Base-by-base conservation (phyloP, 2,113 vertebrate genomes). In the Rhinolophus ferrumequinum region DNA sequence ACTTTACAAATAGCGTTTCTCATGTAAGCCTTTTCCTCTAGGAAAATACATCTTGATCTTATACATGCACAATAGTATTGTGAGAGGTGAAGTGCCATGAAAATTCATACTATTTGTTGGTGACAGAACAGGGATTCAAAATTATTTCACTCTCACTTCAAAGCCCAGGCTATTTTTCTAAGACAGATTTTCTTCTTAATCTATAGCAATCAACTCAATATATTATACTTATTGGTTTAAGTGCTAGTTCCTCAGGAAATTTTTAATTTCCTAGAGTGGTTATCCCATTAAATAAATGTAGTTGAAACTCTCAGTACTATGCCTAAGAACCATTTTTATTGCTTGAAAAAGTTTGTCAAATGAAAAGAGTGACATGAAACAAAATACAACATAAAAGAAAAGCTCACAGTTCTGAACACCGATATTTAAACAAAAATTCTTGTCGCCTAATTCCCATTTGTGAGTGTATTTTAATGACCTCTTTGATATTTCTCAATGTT, bases 381-480 rank as follows among this genome's bases (percentile, higher is more conserved):
- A 96, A 91, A 89, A 80, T n/a, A 22, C 1, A 41, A 41, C 0
- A 10, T 54, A 75, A 83, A 70, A 76, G 11, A 76, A 8, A 94
- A 89, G 3, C 3, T 75, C 28, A 50, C 8, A 67, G 8, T 95
- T 66, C 21, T 94, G 38, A 84, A 67, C 47, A 8, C 5, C 24
- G 13, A n/a, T 80, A 89, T 70, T 96, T 81, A 88, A 89, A 33
- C 52, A 16, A 28, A 64, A 10, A 28, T 64, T n/a, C 87, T 38
- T 88, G 35, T 88, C 69, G 11, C 3, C 35, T 83, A 54, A 5
- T 83, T 83, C 38, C 10, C 35, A 47, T 72, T 94, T 95, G 86
- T 77, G 56, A 12, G 21, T 67, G 22, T 77, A 94, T 96, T 88
- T 94, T 90, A 93, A 81, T 90, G 72, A 81, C 26, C 44, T 1